phyloP scores from a whole-genome alignment of 2,888 invertebrate genomes.

The Onthophagus sagittarius region DNA sequence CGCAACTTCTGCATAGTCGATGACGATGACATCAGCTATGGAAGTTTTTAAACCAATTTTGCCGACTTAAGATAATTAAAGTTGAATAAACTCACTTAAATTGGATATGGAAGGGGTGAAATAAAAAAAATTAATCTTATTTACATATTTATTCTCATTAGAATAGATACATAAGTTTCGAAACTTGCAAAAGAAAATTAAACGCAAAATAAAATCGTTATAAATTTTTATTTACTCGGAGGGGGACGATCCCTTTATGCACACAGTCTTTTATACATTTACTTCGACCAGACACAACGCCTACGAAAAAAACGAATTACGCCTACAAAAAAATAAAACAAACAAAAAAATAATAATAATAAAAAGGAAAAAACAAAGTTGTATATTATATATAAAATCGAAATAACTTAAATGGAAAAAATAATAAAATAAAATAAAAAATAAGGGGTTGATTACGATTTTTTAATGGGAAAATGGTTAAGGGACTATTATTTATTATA shows the following conservation, averaged over 20 bases:
- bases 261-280: constrained; percentile 38
- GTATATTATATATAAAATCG: constrained; percentile 24
- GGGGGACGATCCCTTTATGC: constrained; percentile 22
- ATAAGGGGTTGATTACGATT: constrained; percentile 12
- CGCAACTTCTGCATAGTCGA: neutral
- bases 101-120: neutral
- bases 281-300: constrained; percentile 39
- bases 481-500: constrained; percentile 36
- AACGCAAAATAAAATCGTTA: neutral
- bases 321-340: constrained; percentile 19
- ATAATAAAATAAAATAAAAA: too few species aligned
- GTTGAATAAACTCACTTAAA: neutral
- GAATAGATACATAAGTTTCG: constrained; percentile 42
- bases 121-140: constrained; percentile 30
- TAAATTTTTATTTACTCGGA: neutral
- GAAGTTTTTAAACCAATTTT: neutral
- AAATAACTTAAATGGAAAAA: constrained; percentile 25
- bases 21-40: neutral
- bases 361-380: constrained; percentile 3
- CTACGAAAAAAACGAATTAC: constrained; percentile 32
- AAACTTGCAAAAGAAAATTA: constrained; percentile 26
- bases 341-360: constrained; percentile 31
- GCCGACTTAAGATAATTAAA: neutral
- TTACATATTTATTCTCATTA: constrained; percentile 45
- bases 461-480: constrained; percentile 31